Percentiles rank a stretch among this genome's conserved stretches.
Conservation (phyloP, 2,888 invertebrate genomes). For the Lordiphosa fenestrarum region DNA sequence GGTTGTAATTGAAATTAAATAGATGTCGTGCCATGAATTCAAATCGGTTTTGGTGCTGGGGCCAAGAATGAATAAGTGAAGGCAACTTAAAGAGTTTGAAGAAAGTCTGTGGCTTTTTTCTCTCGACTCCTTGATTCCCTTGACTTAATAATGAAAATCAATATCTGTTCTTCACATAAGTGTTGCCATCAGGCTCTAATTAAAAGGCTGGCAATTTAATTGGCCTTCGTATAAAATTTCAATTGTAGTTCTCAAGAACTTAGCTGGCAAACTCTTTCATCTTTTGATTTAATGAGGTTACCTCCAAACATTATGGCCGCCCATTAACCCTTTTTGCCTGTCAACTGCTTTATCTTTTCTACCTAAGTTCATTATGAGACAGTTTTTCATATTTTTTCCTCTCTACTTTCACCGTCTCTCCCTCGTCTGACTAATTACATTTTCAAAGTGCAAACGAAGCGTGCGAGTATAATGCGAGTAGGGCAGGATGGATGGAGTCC, state of each 20-base stretch:
- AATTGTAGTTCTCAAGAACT: no score
- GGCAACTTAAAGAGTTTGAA: constrained; percentile 53
- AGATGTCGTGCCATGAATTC: constrained; percentile 74
- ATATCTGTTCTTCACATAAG: constrained; percentile 29
- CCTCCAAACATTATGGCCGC: constrained; percentile 53
- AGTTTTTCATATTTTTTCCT: constrained; percentile 46
- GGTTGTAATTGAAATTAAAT: constrained; percentile 73
- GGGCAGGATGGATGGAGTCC: constrained; percentile 38
- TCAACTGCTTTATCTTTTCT: constrained; percentile 37
- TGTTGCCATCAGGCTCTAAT: constrained; percentile 50
- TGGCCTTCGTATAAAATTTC: constrained; percentile 55
- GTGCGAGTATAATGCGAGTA: constrained; percentile 37
- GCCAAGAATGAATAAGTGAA: constrained; percentile 24
- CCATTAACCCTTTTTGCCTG: constrained; percentile 63
- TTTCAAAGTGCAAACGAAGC: constrained; percentile 75
- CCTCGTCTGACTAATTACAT: constrained; percentile 66
- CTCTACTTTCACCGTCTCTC: constrained; percentile 5
- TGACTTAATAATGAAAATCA: constrained; percentile 37
- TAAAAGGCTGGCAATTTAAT: constrained; percentile 66
- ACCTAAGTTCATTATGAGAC: constrained; percentile 68
- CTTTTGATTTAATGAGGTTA: constrained; percentile 38
- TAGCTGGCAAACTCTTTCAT: neutral
- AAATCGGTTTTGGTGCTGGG: constrained; percentile 40
- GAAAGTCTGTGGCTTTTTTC: constrained; percentile 34
- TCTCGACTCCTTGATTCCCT: neutral